Base-by-base conservation (phyloP, 1,140 invertebrate species). In the Ganaspis sp. region DNA sequence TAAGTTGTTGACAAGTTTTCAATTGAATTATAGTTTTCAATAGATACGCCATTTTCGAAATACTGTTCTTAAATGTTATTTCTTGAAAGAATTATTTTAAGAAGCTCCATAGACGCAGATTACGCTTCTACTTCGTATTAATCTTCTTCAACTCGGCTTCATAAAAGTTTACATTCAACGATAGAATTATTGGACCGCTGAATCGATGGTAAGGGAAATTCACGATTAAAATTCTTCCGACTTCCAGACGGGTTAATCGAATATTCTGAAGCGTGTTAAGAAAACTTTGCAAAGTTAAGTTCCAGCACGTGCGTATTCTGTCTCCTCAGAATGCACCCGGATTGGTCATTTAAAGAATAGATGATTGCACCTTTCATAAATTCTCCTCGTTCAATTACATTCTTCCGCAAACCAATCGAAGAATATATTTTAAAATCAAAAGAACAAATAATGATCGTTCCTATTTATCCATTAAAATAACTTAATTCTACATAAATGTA, bases 131-230 rank as follows among this genome's bases (percentile, higher is more conserved):
- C 23, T 64, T 64, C 21, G 12, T 64, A 64, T 64, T 64, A 29
- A 64, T 64, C 58, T 64, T 64, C 58, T 64, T 64, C 58, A 64
- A 64, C 26, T 29, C 58, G n/a, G 26, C 58, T 26, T 29, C 23
- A 64, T 64, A 64, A 64, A 64, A 64, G 58, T 64, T 64, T 64
- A 64, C 23, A 34, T 64, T 64, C 58, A 29, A 64, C 23, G 58
- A 64, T 64, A 29, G 58, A 64, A 29, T 64, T 64, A 64, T 64
- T 64, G 58, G 23, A 64, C 23, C 26, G 23, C 23, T 34, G 58
- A 64, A 64, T n/a, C 12, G 58, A 64, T 34, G 58, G 15, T n/a
- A 29, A 29, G 12, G 58, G 58, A 64, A 64, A 64, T 64, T 64
- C 26, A 29, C 23, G 58, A 64, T 64, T 64, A 64, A 64, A 64